These are phyloP conservation scores for Tachina grossa DNA, from an alignment of 2,888 invertebrate species.

Conservation along the genomic window DNA sequence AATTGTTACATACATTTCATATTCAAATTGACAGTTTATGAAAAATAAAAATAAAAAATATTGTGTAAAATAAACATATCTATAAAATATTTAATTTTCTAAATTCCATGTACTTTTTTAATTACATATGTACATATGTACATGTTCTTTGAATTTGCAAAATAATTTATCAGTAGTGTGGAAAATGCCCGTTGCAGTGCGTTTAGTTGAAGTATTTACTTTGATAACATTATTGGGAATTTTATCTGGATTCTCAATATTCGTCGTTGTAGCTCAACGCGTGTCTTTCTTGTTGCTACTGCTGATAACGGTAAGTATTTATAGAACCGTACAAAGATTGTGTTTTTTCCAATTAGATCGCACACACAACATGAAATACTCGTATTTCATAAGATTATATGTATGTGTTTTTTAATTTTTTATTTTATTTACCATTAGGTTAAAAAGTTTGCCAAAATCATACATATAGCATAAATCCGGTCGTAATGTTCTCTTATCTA, in stretches of 20 bases:
- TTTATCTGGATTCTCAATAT: slow-evolving; percentile 74
- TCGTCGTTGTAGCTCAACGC: slow-evolving; percentile 74
- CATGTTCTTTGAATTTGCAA: not conserved
- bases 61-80: not conserved
- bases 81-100: not conserved
- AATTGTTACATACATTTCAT: not conserved
- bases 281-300: slow-evolving; percentile 72
- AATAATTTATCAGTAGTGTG: not conserved
- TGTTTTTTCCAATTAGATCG: not conserved
- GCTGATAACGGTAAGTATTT: slow-evolving; percentile 72
- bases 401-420: too few relatives aligned
- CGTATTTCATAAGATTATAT: too few relatives aligned
- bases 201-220: slow-evolving; percentile 75
- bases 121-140: slow-evolving; percentile 21
- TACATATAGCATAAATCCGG: too few relatives aligned
- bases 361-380: not conserved
- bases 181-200: slow-evolving; percentile 76
- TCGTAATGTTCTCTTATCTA: too few relatives aligned
- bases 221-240: slow-evolving; percentile 74
- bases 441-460: too few relatives aligned
- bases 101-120: slow-evolving; percentile 38
- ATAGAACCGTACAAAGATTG: not conserved
- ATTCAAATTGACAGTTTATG: slow-evolving; percentile 21
- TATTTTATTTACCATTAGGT: too few relatives aligned
- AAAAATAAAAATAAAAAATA: slow-evolving; percentile 10